These are phyloP conservation scores for Orycteropus afer DNA, from an alignment of 2,113 vertebrate genomes.

Conservation along the genomic window DNA sequence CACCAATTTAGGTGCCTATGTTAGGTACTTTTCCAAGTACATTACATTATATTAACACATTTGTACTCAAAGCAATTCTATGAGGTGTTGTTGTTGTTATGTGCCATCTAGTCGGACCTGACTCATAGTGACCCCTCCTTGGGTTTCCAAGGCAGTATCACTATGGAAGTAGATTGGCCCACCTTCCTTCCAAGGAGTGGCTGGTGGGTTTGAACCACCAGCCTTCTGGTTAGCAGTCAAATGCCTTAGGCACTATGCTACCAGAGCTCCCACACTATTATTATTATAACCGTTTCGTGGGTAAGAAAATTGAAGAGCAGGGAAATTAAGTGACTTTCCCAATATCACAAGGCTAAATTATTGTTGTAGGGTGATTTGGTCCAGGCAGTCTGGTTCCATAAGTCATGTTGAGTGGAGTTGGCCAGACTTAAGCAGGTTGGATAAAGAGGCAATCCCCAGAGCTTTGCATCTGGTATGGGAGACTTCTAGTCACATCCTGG, in stretches of 20 bases:
- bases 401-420: fast-evolving
- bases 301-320: too few species aligned
- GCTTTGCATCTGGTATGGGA: background rate
- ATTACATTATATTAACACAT: background rate
- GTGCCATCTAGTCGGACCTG: too few species aligned
- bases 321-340: background rate
- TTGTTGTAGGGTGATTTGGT: background rate
- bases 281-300: too few species aligned
- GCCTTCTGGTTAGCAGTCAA: too few species aligned
- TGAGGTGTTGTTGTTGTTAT: too few species aligned
- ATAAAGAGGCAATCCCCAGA: background rate
- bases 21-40: background rate
- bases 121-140: too few species aligned
- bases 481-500: background rate
- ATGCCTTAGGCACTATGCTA: too few species aligned
- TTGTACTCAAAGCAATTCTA: background rate
- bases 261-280: too few species aligned
- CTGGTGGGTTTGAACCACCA: too few species aligned
- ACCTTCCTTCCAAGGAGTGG: too few species aligned
- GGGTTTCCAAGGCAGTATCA: too few species aligned
- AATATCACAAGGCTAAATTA: background rate
- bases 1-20: background rate
- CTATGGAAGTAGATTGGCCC: too few species aligned
- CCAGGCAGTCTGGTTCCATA: background rate
- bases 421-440: background rate